These are phyloP conservation scores for Gnathonemus longibarbis DNA, from an alignment of 2,113 vertebrate species.

Conservation along the genomic window DNA sequence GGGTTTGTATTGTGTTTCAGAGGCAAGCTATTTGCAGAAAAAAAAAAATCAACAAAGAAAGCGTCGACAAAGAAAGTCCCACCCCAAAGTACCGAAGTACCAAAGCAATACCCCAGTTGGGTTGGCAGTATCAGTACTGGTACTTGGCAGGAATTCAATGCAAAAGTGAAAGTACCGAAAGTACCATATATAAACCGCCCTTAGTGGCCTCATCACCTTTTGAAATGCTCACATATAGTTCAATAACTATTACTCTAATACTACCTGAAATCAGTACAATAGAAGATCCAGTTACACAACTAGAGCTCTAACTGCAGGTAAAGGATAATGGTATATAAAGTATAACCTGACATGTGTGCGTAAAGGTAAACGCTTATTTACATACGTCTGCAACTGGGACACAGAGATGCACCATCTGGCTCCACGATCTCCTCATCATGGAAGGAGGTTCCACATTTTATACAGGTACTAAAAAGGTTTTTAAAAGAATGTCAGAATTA, in stretches of 20 bases:
- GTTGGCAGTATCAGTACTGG: no score
- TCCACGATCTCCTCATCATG: constrained; percentile 21
- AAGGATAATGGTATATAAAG: not conserved
- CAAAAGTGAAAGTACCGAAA: no score
- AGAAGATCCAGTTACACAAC: not conserved
- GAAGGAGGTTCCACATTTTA: constrained; percentile 29
- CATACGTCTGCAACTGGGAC: constrained; percentile 36
- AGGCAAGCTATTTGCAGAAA: no score
- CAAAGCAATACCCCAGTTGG: no score
- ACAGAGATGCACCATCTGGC: constrained; percentile 10
- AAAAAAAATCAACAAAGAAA: no score
- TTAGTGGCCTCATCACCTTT: not conserved
- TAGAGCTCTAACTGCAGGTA: not conserved
- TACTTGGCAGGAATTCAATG: no score
- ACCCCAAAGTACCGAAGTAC: no score
- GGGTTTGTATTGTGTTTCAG: no score
- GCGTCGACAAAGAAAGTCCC: no score
- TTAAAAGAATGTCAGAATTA: not conserved
- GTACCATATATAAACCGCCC: not conserved
- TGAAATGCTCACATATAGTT: not conserved
- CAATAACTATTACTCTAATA: not conserved
- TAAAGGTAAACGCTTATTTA: not conserved
- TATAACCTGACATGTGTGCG: not conserved
- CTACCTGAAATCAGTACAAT: not conserved
- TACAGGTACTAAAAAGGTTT: constrained; percentile 30